Evolutionary conservation across 1,140 invertebrate genomes (phyloP), one percentile per base, ranked within the genome.

Genomic region (Nephotettix cincticeps): DNA sequence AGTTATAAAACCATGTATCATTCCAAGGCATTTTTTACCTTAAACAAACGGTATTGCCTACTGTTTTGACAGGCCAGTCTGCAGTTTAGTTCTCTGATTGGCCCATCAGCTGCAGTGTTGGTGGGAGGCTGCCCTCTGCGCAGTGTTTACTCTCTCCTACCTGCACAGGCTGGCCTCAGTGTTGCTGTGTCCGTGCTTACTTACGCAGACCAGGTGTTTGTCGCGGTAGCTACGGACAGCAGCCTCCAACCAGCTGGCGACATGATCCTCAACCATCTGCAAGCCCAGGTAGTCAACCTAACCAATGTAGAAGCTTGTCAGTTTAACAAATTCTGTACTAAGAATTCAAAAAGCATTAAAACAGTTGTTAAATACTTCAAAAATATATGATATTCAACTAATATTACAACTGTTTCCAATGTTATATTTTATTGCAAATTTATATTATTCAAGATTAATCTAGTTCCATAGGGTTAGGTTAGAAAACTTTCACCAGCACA

Each of bases 161-260:
- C 85, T 1, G 82, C 84, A 1, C 76, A 81, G 27, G 77, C 81
- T 2, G 76, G 80, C 0, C 78, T 85, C 6, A 81, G 83, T 1
- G 75, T 86, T 21, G 81, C 83, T 9, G 78, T 87, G 6, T 84
- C 86, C 17, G 82, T 85, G 23, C 78, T 86, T 66, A 85, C 83
- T 21, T 87, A 87, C 72, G 82, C 81, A 30, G 83, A 86, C 69
- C 80, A 83, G 71, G 76, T 86, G 11, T 81, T 82, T 71, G 76
- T 87, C 64, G 79, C 83, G 4, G 83, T 86, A 6, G 79, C 83
- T n/a, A 78, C 83, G 3, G 84, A 86, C 69, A 76, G 78, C 43
- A 79, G 79, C 2, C 78, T 86, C 25, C 78, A 75, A 66, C 69
- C 73, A 58, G 74, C 74, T 25, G 76, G 73, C 13, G 68, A 36